phyloP scores from a whole-genome alignment of 2,113 vertebrate genomes.

The Cyprinodon brontotheroides region DNA sequence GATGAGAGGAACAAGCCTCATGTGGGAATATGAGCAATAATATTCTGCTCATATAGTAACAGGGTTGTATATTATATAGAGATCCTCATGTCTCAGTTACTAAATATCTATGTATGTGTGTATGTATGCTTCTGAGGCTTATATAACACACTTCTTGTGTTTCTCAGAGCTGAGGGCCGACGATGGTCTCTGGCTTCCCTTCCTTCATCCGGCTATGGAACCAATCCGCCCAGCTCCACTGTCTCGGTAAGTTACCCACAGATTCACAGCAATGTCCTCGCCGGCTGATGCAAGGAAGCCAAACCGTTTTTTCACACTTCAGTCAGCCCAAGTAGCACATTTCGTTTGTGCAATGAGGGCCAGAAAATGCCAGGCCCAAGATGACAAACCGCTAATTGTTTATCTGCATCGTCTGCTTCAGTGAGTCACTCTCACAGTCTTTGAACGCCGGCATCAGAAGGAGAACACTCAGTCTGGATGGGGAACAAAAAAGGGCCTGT shows the following conservation, averaged over 20 bases:
- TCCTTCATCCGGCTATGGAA: conserved; percentile 97
- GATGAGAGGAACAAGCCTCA: neutral
- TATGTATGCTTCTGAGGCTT: conserved; percentile 38
- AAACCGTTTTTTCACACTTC: conserved; percentile 47
- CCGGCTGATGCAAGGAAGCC: neutral
- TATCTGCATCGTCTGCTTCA: conserved; percentile 64
- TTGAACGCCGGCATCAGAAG: conserved; percentile 24
- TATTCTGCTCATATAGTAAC: conserved; percentile 35
- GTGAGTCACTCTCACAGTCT: conserved; percentile 61
- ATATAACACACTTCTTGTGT: conserved; percentile 54
- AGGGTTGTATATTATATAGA: conserved; percentile 55
- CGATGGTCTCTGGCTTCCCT: conserved; percentile 97
- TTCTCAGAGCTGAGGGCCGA: conserved; percentile 90
- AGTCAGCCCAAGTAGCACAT: conserved; percentile 48
- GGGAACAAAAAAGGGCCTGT: neutral
- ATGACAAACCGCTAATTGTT: conserved; percentile 69
- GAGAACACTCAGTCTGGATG: conserved; percentile 37
- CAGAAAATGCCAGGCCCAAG: conserved; percentile 38
- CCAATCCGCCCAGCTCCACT: conserved; percentile 96
- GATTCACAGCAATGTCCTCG: conserved; percentile 2
- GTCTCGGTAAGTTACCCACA: conserved; percentile 85
- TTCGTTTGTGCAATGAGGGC: conserved; percentile 44
- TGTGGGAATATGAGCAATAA: conserved; percentile 18
- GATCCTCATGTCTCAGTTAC: conserved; percentile 44
- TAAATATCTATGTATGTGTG: conserved; percentile 18